phyloP scores from a whole-genome alignment of 2,113 vertebrate genomes.

The Papio anubis region DNA sequence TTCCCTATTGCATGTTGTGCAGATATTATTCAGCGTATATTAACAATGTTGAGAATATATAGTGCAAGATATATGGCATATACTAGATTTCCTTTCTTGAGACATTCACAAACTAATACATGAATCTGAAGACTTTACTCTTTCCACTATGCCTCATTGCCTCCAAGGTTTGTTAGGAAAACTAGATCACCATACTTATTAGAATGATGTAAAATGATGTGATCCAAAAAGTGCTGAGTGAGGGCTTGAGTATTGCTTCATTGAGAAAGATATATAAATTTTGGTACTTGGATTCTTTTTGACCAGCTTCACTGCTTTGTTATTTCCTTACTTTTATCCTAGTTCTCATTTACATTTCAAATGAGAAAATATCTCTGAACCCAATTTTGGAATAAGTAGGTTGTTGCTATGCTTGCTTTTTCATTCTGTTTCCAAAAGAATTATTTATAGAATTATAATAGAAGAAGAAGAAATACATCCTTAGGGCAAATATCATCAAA shows the following conservation, averaged over 20 bases:
- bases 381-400: slow-evolving; percentile 6
- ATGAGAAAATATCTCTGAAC: neutral
- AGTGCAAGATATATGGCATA: neutral
- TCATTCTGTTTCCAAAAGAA: slow-evolving; percentile 34
- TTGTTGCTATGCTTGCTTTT: slow-evolving; percentile 22
- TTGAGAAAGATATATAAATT: neutral
- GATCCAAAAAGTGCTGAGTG: neutral
- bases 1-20: neutral
- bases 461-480: neutral
- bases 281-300: neutral
- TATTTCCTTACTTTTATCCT: neutral
- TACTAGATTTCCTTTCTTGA: neutral
- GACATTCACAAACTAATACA: neutral
- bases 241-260: neutral
- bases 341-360: slow-evolving; percentile 21
- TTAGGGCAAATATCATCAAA: neutral
- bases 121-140: neutral
- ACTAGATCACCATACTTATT: neutral
- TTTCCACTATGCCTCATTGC: neutral
- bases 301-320: neutral
- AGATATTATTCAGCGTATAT: neutral
- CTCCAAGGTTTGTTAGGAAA: neutral
- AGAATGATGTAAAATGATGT: neutral
- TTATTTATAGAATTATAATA: slow-evolving; percentile 46
- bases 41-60: neutral